Evolutionary conservation across 2,797 vertebrate species (phyloP).

Genomic region (Pogonophryne albipinna): DNA sequence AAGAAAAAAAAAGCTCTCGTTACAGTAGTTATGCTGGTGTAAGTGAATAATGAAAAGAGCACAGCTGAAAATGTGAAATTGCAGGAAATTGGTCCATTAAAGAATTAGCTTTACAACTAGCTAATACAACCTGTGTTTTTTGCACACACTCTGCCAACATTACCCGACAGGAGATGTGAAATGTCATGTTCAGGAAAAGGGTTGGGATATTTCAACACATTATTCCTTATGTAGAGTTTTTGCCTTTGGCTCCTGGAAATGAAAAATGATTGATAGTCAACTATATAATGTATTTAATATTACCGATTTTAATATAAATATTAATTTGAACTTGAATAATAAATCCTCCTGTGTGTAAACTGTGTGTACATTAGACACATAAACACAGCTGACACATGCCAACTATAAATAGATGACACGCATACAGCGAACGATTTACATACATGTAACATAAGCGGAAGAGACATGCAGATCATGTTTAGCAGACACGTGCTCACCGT

Average conservation of each 20-base stretch:
- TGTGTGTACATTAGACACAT: slow-evolving; percentile 17
- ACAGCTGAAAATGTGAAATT: not conserved
- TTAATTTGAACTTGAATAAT: not conserved
- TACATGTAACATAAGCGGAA: slow-evolving; percentile 37
- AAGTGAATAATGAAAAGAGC: not conserved
- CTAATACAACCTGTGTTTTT: not conserved
- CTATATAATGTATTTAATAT: not conserved
- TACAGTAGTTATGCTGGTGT: too few species aligned
- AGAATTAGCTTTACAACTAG: slow-evolving; percentile 1
- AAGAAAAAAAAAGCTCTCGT: not conserved
- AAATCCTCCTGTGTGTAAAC: not conserved
- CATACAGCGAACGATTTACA: slow-evolving; percentile 27
- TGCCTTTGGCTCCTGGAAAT: not conserved
- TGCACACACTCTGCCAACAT: not conserved
- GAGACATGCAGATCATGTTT: slow-evolving; percentile 53
- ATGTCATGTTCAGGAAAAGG: not conserved
- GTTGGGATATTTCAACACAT: not conserved
- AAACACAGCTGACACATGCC: slow-evolving; percentile 39
- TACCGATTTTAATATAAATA: not conserved
- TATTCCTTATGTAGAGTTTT: not conserved
- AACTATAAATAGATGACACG: slow-evolving; percentile 50
- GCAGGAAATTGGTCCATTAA: slow-evolving; percentile 15
- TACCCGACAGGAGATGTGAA: not conserved
- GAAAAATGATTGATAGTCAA: not conserved
- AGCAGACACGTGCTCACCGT: slow-evolving; percentile 54